Conservation (phyloP, 1,140 invertebrate genomes). For the Heliconius hewitsoni region DNA sequence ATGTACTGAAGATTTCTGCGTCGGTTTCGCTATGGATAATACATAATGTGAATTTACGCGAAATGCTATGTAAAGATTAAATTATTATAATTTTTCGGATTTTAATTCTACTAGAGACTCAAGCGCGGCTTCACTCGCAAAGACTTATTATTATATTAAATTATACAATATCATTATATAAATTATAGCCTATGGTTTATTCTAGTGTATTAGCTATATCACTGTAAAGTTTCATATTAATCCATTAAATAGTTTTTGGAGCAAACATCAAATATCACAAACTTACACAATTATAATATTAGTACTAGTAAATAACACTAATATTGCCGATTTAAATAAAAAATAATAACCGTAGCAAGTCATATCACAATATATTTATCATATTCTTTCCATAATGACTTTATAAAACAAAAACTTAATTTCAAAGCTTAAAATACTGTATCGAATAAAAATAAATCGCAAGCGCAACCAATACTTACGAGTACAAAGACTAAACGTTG, state of each 20-base stretch:
- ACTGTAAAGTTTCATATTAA: too few species aligned
- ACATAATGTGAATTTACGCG: conserved; percentile 13
- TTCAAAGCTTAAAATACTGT: neutral
- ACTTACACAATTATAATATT: too few species aligned
- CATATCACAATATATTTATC: neutral
- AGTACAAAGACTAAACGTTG: conserved; percentile 12
- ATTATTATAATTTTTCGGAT: too few species aligned
- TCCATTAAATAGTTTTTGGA: too few species aligned
- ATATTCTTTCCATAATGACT: neutral
- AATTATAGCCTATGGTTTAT: too few species aligned
- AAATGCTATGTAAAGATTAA: neutral
- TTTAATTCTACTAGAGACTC: too few species aligned
- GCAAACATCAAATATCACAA: too few species aligned
- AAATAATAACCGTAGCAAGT: neutral
- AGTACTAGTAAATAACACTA: too few species aligned
- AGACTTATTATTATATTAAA: too few species aligned
- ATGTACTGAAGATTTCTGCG: conserved; percentile 26
- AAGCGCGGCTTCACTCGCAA: too few species aligned
- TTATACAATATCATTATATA: too few species aligned
- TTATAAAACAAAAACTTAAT: neutral
- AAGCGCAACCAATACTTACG: neutral
- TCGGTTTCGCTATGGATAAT: conserved; percentile 30
- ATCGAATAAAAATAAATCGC: conserved; percentile 6
- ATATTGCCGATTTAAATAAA: neutral
- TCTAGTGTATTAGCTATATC: too few species aligned